These are phyloP conservation scores for Serrognathus titanus DNA, from an alignment of 2,888 invertebrate genomes.

Conservation along the genomic window DNA sequence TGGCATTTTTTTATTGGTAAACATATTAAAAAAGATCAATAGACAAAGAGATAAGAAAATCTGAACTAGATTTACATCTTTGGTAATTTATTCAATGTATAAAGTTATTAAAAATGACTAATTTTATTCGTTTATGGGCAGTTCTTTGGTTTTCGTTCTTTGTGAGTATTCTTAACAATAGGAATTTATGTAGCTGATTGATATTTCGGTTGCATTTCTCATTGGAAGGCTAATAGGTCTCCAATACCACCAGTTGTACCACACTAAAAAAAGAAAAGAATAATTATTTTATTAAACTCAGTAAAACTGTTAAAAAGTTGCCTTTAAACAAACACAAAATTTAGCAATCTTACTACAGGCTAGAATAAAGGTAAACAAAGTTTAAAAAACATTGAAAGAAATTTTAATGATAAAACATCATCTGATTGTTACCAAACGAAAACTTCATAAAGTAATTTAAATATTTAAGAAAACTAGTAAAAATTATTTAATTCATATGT, in stretches of 20 bases:
- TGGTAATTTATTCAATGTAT: background rate
- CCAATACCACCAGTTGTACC: slow-evolving; percentile 86
- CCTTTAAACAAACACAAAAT: slow-evolving; percentile 13
- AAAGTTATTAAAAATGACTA: background rate
- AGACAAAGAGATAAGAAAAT: background rate
- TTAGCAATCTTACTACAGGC: too few species aligned
- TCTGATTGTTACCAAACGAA: too few species aligned
- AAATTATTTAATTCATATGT: too few species aligned
- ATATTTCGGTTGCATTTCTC: slow-evolving; percentile 57
- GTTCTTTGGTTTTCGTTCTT: slow-evolving; percentile 16
- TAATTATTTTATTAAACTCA: background rate
- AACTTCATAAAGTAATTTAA: too few species aligned
- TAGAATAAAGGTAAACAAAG: too few species aligned
- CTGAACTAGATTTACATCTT: background rate
- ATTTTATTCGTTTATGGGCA: slow-evolving; percentile 6
- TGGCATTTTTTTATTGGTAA: background rate
- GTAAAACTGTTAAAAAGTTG: background rate
- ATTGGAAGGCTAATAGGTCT: slow-evolving; percentile 63
- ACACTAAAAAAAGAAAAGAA: slow-evolving; percentile 60
- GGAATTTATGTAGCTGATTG: slow-evolving; percentile 68
- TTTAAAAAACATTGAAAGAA: too few species aligned
- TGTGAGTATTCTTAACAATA: slow-evolving; percentile 56
- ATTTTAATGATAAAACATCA: too few species aligned
- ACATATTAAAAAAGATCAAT: background rate
- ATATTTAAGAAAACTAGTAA: too few species aligned